Conservation (phyloP, 2,797 vertebrate species). For the Erithacus rubecula region DNA sequence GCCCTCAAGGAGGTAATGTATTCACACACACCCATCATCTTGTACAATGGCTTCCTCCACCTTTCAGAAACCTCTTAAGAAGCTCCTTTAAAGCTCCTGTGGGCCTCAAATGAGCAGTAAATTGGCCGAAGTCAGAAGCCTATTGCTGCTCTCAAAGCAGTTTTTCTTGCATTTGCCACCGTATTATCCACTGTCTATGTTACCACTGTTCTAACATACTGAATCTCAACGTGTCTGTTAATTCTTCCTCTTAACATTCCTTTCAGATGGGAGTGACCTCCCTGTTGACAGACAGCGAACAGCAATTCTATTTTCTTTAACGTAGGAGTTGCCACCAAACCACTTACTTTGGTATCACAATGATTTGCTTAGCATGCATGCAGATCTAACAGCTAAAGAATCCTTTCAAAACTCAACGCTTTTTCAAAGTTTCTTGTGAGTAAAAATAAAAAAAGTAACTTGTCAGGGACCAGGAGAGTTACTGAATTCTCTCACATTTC, state of each 20-base stretch:
- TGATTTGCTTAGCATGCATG: neutral
- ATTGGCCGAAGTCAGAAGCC: neutral
- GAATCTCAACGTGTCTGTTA: neutral
- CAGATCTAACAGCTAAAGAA: neutral
- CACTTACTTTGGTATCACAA: neutral
- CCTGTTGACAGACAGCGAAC: neutral
- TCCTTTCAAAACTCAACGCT: neutral
- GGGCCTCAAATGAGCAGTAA: neutral
- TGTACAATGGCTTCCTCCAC: neutral
- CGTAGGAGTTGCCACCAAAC: neutral
- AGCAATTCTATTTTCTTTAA: neutral
- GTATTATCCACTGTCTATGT: neutral
- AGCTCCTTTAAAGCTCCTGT: neutral
- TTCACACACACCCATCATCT: neutral
- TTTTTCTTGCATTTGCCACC: neutral
- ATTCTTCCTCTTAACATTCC: neutral
- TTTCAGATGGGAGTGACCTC: neutral
- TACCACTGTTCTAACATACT: neutral
- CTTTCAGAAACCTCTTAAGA: neutral
- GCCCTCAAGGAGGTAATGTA: neutral
- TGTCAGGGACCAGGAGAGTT: neutral
- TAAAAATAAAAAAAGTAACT: neutral
- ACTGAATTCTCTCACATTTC: neutral
- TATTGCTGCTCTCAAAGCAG: neutral
- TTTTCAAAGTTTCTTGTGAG: neutral